Conservation (phyloP, 2,113 vertebrate genomes). For the Loxodonta africana region DNA sequence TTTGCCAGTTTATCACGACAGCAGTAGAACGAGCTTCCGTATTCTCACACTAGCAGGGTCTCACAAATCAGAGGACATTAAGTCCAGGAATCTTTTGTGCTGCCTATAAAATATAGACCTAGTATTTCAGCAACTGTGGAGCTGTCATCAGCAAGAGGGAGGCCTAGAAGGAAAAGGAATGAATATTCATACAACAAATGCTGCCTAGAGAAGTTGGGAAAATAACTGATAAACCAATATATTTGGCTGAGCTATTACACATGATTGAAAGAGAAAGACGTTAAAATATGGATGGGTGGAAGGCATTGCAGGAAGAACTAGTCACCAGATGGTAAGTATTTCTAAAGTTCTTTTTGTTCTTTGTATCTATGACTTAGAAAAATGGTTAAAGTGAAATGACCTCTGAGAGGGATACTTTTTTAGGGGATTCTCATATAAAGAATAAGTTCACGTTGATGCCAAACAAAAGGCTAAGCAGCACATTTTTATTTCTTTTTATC, state of each 20-base stretch:
- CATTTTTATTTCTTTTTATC: not conserved
- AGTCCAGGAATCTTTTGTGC: slow-evolving; percentile 37
- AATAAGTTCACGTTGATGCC: not conserved
- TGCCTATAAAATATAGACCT: not conserved
- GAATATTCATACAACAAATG: slow-evolving; percentile 85
- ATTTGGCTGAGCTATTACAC: slow-evolving; percentile 77
- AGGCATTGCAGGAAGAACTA: slow-evolving; percentile 67
- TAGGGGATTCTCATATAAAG: not conserved
- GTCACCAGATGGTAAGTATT: slow-evolving; percentile 74
- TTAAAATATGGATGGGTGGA: slow-evolving; percentile 81
- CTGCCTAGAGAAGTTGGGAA: slow-evolving; percentile 75
- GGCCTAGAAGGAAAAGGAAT: slow-evolving; percentile 76
- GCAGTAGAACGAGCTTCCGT: not conserved
- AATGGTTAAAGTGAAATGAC: slow-evolving; percentile 58
- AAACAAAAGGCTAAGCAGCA: not conserved
- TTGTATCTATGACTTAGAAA: slow-evolving; percentile 70
- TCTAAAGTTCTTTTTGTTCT: slow-evolving; percentile 65
- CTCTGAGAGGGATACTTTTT: not conserved
- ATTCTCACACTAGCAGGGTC: not conserved
- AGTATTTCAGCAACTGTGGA: slow-evolving; percentile 26
- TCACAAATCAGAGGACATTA: not conserved
- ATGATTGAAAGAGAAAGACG: slow-evolving; percentile 80
- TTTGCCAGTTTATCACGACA: not conserved
- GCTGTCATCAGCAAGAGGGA: slow-evolving; percentile 63
- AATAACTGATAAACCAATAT: slow-evolving; percentile 84